These are phyloP conservation scores for Habropoda laboriosa DNA, from an alignment of 1,140 invertebrate species.

Conservation along the genomic window DNA sequence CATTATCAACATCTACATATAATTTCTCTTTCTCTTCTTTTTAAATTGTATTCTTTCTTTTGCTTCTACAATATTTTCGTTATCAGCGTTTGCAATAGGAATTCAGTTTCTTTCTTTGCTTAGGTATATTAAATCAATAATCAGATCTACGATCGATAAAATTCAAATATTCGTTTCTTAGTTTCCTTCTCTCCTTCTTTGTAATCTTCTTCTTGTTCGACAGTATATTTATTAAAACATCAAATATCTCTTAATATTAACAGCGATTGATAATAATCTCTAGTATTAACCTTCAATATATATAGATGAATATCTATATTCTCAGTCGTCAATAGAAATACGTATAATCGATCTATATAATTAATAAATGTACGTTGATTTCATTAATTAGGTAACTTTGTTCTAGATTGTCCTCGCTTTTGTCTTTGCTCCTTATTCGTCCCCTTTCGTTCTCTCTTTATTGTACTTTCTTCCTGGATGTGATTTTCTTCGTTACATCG, in stretches of 20 bases:
- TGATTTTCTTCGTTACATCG: not conserved
- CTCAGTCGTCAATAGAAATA: constrained; percentile 23
- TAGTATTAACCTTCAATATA: constrained; percentile 15
- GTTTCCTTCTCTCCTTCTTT: too few species aligned
- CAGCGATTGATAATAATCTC: constrained; percentile 7
- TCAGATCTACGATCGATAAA: not conserved
- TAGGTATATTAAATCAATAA: not conserved
- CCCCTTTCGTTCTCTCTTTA: not conserved
- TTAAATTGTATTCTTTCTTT: not conserved
- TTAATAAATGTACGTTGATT: not conserved
- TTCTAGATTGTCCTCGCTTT: constrained; percentile 42
- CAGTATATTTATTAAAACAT: constrained; percentile 11
- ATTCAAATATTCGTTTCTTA: constrained; percentile 4
- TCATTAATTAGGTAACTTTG: constrained; percentile 36
- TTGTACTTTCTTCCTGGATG: not conserved
- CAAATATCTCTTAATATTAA: constrained; percentile 35
- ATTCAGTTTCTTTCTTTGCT: not conserved
- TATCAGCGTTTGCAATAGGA: not conserved
- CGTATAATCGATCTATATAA: not conserved
- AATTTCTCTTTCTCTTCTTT: constrained; percentile 2
- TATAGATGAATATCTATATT: constrained; percentile 1
- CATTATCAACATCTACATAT: constrained; percentile 20
- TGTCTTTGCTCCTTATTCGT: not conserved
- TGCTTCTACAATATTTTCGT: too few species aligned
- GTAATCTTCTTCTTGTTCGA: too few species aligned